A percentile compares a stretch with the other conserved stretches of the same genome.
Conservation (phyloP, 1,140 invertebrate species). For the Drosophila ananassae region DNA sequence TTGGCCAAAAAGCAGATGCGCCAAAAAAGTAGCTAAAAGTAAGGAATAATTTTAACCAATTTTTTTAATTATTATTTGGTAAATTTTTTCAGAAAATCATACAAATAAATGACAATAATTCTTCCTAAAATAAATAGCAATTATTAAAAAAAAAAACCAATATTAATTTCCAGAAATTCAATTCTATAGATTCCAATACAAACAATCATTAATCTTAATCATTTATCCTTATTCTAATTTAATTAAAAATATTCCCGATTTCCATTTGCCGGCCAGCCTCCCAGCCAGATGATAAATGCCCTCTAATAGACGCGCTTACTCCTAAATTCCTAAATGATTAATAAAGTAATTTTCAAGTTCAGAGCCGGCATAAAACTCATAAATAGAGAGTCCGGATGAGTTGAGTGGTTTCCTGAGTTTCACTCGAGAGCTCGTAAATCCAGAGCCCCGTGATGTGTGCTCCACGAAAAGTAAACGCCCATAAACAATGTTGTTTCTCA, state of each 20-base stretch:
- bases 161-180: background rate
- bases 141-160: no score
- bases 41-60: background rate
- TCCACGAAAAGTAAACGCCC: conserved; percentile 76
- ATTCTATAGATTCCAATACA: background rate
- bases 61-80: background rate
- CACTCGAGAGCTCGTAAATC: conserved; percentile 69
- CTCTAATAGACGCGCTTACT: conserved; percentile 66
- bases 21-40: conserved; percentile 4
- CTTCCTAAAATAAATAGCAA: no score
- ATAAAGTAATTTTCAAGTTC: conserved; percentile 82
- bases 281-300: conserved; percentile 55
- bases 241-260: conserved; percentile 31
- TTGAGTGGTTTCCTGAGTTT: conserved; percentile 7
- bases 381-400: conserved; percentile 24
- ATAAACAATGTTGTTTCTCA: conserved; percentile 81
- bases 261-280: conserved; percentile 8
- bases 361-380: conserved; percentile 53
- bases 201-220: conserved; percentile 21
- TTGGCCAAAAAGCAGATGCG: conserved; percentile 25
- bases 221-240: conserved; percentile 21
- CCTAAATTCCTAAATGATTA: conserved; percentile 76
- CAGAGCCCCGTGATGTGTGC: conserved; percentile 11
- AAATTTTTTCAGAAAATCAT: no score
- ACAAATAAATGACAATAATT: no score